Conservation (phyloP, 2,113 vertebrate genomes). For the Aphyosemion australe region DNA sequence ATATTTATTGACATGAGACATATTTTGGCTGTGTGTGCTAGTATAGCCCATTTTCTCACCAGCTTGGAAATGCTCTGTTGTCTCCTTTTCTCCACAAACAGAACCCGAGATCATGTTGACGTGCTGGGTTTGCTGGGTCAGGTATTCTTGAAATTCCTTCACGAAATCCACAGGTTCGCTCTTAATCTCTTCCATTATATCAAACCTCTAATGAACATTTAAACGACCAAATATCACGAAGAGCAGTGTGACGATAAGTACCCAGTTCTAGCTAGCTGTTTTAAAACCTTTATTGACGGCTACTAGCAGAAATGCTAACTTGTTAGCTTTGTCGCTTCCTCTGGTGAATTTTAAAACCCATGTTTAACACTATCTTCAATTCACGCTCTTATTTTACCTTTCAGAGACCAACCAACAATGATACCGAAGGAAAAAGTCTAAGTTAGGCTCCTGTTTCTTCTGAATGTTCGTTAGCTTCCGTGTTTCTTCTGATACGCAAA, state of each 20-base stretch:
- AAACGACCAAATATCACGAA: neutral
- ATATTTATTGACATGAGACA: rapidly evolving
- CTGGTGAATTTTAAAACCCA: neutral
- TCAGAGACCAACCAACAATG: neutral
- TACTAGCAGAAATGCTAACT: slow-evolving; percentile 13
- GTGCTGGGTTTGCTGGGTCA: slow-evolving; percentile 97
- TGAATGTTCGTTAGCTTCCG: slow-evolving; percentile 13
- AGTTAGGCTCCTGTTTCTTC: neutral
- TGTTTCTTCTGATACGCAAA: neutral
- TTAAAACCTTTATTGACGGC: neutral
- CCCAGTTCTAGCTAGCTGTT: neutral
- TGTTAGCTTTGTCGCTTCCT: neutral
- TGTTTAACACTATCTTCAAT: neutral
- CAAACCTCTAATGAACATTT: neutral
- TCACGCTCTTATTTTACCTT: neutral
- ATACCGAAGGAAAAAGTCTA: neutral
- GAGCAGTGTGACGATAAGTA: neutral
- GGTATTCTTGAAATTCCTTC: slow-evolving; percentile 98
- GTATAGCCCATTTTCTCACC: slow-evolving; percentile 69
- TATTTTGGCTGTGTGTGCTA: neutral
- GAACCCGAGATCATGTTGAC: slow-evolving; percentile 99
- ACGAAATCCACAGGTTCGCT: slow-evolving; percentile 96
- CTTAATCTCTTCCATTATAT: slow-evolving; percentile 80
- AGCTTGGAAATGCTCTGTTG: slow-evolving; percentile 83
- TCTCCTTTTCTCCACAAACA: slow-evolving; percentile 90